Evolutionary conservation across 2,797 vertebrate species (phyloP), one percentile per base, ranked within the genome.

Genomic region (Neosalanx taihuensis): DNA sequence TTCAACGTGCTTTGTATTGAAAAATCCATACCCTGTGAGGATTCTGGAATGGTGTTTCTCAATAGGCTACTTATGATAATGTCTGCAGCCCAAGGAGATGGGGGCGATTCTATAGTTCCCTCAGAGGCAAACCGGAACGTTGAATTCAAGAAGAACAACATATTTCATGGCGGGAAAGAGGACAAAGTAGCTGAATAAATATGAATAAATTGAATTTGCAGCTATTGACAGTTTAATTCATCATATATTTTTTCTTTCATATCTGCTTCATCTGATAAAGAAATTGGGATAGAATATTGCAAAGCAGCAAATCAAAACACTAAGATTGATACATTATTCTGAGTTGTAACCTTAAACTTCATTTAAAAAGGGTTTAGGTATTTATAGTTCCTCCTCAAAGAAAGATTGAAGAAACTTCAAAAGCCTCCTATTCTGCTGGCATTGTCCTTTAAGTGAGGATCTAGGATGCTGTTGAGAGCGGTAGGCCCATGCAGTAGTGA

Each of bases 1-100:
- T 82, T 83, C 80, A 77, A 77, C 70, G 69, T 72, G 67, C 6
- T 79, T 77, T 77, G 81, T 69, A 64, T 72, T 30, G 74, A 70
- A 57, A 61, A 71, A 71, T 73, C 68, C 71, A 69, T 10, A 53
- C 58, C 66, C 35, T 3, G 70, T 23, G 67, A 75, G 69, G 58
- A 73, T 79, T 76, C 56, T 30, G 60, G 62, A 30, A 46, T 15
- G 18, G 65, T 61, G 77, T 76, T 82, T n/a, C 74, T 70, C 72
- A 29, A 3, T 0, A 1, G 57, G 53, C 57, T 29, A 75, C 69
- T 78, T 70, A 69, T 64, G 56, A 60, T 72, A 61, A 76, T 71
- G 58, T 65, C 51, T 69, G 0, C 67, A 72, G 65, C 41, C 20
- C 62, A 60, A 65, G 72, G 70, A 58, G 66, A 72, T 0, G 31